phyloP scores from a whole-genome alignment of 2,113 vertebrate species.

The Mus pahari region DNA sequence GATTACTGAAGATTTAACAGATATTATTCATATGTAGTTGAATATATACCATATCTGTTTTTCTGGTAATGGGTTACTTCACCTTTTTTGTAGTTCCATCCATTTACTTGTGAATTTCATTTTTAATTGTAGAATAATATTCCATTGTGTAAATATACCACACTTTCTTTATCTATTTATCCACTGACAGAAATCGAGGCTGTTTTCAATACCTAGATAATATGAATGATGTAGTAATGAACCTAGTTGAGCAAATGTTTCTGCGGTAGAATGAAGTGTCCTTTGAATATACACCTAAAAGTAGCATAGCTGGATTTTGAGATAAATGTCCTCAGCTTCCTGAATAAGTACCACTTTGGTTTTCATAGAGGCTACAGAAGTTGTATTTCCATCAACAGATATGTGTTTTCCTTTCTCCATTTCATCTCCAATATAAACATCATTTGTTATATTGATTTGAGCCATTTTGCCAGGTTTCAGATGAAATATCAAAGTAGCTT shows the following conservation, averaged over 20 bases:
- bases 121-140: not conserved
- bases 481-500: not conserved
- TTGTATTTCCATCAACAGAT: not conserved
- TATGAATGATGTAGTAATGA: not conserved
- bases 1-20: not conserved
- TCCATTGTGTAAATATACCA: not conserved
- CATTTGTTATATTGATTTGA: not conserved
- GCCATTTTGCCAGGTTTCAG: not conserved
- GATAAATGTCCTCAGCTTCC: not conserved
- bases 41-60: not conserved
- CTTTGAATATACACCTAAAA: not conserved
- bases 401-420: not conserved
- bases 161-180: not conserved
- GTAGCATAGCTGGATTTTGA: not conserved
- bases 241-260: not conserved
- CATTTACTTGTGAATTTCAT: not conserved
- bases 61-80: not conserved
- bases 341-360: not conserved
- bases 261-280: not conserved
- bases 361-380: not conserved
- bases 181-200: not conserved
- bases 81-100: not conserved
- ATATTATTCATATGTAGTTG: not conserved
- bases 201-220: not conserved
- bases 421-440: not conserved